Evolutionary conservation across 2,888 invertebrate species (phyloP), one percentile per base, ranked within the genome.

Genomic region (Linnaemya tessellans): DNA sequence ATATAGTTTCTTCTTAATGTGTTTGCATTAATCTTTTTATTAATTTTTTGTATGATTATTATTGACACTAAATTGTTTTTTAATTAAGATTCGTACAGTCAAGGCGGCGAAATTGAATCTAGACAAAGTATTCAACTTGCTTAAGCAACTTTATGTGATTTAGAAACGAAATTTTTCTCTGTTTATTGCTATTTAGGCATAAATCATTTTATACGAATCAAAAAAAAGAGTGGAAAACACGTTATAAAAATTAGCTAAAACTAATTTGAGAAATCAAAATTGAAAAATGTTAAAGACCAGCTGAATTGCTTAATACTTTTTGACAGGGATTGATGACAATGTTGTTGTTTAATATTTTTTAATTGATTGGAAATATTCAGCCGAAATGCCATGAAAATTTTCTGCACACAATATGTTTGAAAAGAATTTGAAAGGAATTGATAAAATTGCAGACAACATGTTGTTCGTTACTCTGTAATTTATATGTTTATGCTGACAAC

Each of bases 1-100:
- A 0, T 13, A 15, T 13, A 30, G 9, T n/a, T 58, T 25, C 13
- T n/a, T 35, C 8, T 30, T 10, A 18, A 35, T 38, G 35, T 18
- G n/a, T 60, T 35, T 35, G 35, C 11, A 58, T 30, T 18, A n/a
- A 41, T 35, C 58, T 38, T 18, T 25, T 74, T 60, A 67, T 78
- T 73, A 71, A 83, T 82, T 58, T 43, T 20, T 77, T 64, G n/a
- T 58, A 15, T 30, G 35, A 73, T 71, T 71, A 65, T 41, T 13
- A 51, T 71, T 68, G 82, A 67, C 71, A 82, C 70, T n/a, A n/a
- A n/a, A n/a, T n/a, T n/a, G n/a, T n/a, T n/a, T n/a, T 70, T 77
- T 49, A 77, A 70, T 77, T 56, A 64, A 70, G 46, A 58, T 46
- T 49, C 20, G 30, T 41, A 25, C 46, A 51, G 43, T 46, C 41